Base-by-base conservation (phyloP, 2,888 invertebrate genomes). In the Tenthredo amoena region DNA sequence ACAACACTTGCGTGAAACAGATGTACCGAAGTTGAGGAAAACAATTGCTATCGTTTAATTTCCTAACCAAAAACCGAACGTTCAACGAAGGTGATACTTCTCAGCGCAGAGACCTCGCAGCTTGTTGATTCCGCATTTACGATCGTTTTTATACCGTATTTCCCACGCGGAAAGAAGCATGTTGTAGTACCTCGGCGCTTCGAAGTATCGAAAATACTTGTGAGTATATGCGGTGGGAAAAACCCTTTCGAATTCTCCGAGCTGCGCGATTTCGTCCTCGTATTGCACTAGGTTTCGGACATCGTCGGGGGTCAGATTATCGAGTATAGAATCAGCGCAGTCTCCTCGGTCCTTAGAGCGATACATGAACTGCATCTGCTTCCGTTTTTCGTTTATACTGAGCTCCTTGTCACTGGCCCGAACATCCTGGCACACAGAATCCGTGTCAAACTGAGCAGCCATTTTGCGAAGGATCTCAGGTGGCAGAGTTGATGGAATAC, bases 81-180 rank as follows among this genome's bases (percentile, higher is more conserved):
- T 26, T 81, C 40, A 81, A 62, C 26, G 15, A 89, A 97, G 94
- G 93, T 97, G 97, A 91, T 96, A 94, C 92, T 96, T 96, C 90
- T 96, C 95, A 89, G 95, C 95, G 92, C 97, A 97, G 88, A 96
- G 94, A 88, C 94, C 94, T 88, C 96, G 95, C 65, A 97, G 94
- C 15, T 15, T 72, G 18, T 50, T 43, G 4, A 84, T 90, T 94
- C 95, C 95, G 91, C 92, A 93, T 62, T 92, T 90, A 4, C 84
- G 74, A 58, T 74, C 34, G 21, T 50, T 72, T 50, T 68, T 47
- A 21, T 83, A n/a, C 3, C 21, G 26, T 21, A 50, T 85, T 68
- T 86, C 86, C 86, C 86, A 86, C 2, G 85, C 85, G 40, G 83
- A 65, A 71, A 86, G 72, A 7, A 85, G 71, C 58, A 85, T 31